A percentile compares a stretch with the other conserved stretches of the same genome.
Conservation (phyloP, 2,888 invertebrate genomes). For the Beris morrisii region DNA sequence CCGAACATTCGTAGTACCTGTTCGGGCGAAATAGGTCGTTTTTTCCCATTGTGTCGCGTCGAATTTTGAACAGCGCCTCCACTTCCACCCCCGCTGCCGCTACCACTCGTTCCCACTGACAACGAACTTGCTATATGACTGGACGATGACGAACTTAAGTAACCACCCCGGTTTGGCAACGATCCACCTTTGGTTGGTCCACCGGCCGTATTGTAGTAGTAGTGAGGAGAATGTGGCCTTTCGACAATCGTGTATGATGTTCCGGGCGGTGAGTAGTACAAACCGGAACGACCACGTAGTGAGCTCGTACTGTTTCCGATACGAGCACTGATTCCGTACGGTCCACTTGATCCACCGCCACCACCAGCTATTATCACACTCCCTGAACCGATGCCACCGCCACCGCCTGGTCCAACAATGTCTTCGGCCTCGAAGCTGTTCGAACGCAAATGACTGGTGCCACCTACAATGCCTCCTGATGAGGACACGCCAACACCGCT, state of each 20-base stretch:
- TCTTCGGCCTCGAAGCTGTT: conserved; percentile 58
- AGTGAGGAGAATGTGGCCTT: conserved; percentile 70
- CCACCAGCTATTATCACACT: conserved; percentile 48
- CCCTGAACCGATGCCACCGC: conserved; percentile 35
- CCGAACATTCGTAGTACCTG: conserved; percentile 72
- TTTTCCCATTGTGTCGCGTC: conserved; percentile 64
- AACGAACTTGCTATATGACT: conserved; percentile 58
- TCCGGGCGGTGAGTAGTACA: conserved; percentile 86
- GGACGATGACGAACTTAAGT: conserved; percentile 65
- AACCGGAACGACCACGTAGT: conserved; percentile 65
- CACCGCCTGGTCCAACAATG: conserved; percentile 45
- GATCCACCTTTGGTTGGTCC: conserved; percentile 55
- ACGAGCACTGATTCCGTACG: conserved; percentile 48
- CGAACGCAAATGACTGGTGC: conserved; percentile 44
- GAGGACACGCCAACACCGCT: conserved; percentile 5
- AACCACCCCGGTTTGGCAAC: conserved; percentile 59
- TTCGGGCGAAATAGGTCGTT: conserved; percentile 82
- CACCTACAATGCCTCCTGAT: conserved; percentile 15
- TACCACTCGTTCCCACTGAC: conserved; percentile 50
- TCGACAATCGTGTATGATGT: conserved; percentile 88
- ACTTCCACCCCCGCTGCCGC: conserved; percentile 46
- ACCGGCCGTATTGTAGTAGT: conserved; percentile 58
- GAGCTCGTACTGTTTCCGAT: conserved; percentile 57
- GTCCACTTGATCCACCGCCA: conserved; percentile 44
- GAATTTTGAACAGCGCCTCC: conserved; percentile 43